Evolutionary conservation across 1,140 invertebrate genomes (phyloP), one percentile per base, ranked within the genome.

Genomic region (Thereuonema tuberculata): DNA sequence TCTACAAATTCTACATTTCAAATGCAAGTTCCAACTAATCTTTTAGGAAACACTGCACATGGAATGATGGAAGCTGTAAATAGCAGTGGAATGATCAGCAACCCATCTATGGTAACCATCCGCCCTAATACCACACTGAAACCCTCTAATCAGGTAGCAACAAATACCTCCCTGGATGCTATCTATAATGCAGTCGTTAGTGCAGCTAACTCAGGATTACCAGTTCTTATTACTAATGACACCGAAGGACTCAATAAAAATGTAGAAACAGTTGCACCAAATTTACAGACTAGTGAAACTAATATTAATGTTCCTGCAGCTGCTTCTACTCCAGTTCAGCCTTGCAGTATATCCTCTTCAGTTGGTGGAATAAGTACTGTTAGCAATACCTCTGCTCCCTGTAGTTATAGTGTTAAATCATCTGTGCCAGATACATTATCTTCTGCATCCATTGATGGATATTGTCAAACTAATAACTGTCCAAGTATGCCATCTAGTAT

Each of bases 121-220:
- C 3, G 28, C 24, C 25, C 23, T 14, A 55, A 29, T 25, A 52
- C 49, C 5, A 55, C 25, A 9, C 17, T 21, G 3, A 50, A 50
- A 21, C 21, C 48, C 17, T 9, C 3, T 24, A 5, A 9, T 50
- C 48, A 17, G 23, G 17, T 20, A 20, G 48, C 5, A 14, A 9
- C 53, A 12, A 55, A 17, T 55, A 9, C 53, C 14, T 3, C 53
- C 2, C 12, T 55, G 14, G 53, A 55, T 55, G 23, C 53, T 29
- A 55, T 55, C 3, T 55, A 55, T 21, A 55, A 55, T 28, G 53
- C 53, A 28, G 53, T 55, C 17, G 26, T 55, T 3, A 28, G 53
- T 14, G 53, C 53, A n/a, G 53, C 53, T 12, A 55, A 23, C 23
- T 26, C 53, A 21, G 53, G 53, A 23, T 29, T 55, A 14, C 53